These are phyloP conservation scores for Heliornis fulica DNA, from an alignment of 2,113 vertebrate genomes.

Conservation along the genomic window DNA sequence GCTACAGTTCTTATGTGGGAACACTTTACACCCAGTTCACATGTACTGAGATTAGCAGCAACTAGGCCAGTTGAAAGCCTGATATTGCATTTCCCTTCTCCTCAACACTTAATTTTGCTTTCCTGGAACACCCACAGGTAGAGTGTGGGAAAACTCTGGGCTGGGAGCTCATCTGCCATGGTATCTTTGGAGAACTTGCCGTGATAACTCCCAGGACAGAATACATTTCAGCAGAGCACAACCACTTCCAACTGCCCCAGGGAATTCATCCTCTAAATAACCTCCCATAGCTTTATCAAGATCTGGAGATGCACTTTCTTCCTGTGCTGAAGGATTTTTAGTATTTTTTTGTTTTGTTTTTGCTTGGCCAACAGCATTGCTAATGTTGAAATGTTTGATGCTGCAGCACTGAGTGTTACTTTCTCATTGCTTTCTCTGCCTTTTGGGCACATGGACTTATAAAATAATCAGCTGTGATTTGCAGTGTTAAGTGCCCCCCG, in stretches of 20 bases:
- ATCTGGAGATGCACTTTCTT: not conserved
- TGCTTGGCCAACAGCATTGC: not conserved
- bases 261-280: conserved; percentile 46
- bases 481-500: not conserved
- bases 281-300: not conserved
- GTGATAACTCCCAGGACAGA: conserved; percentile 6
- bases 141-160: not conserved
- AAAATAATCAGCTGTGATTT: not conserved
- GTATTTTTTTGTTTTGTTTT: not conserved
- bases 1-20: not conserved
- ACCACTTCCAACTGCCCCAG: not conserved
- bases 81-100: not conserved
- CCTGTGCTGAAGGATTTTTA: not conserved
- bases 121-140: conserved; percentile 26
- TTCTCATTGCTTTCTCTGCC: not conserved
- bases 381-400: not conserved
- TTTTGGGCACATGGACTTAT: not conserved
- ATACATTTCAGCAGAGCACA: conserved; percentile 25
- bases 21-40: conserved; percentile 22
- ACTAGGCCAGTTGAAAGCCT: not conserved
- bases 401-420: not conserved
- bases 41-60: not conserved
- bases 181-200: conserved; percentile 16
- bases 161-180: not conserved
- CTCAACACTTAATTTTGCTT: conserved; percentile 56